These are phyloP conservation scores for Macquaria ambigua DNA, from an alignment of 2,113 vertebrate species.

Conservation along the genomic window DNA sequence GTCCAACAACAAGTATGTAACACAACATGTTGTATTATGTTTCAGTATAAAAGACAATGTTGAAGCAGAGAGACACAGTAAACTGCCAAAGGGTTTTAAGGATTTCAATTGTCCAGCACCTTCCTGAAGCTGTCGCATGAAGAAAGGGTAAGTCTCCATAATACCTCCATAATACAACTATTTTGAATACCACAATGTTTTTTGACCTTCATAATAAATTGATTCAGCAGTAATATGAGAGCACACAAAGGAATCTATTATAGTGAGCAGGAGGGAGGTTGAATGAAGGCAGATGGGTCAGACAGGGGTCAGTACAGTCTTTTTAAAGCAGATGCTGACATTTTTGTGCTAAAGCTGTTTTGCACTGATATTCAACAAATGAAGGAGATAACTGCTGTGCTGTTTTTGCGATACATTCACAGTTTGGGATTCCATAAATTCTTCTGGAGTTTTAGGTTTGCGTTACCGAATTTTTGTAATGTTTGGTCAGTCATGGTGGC, in stretches of 20 bases:
- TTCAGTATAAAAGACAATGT: neutral
- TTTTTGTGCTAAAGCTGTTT: neutral
- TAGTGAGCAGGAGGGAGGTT: conserved; percentile 16
- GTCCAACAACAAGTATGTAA: neutral
- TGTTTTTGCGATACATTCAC: neutral
- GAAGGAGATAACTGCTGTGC: neutral
- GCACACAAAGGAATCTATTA: conserved; percentile 22
- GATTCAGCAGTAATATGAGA: conserved; percentile 26
- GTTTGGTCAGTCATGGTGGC: neutral
- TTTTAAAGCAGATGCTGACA: conserved; percentile 4
- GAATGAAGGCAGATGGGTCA: conserved; percentile 28
- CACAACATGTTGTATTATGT: neutral
- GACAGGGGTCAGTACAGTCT: neutral
- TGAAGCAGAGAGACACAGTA: conserved; percentile 5
- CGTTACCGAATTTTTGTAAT: neutral
- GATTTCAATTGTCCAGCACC: neutral
- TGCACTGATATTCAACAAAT: neutral
- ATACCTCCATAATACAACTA: conserved; percentile 10
- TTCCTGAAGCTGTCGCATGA: neutral
- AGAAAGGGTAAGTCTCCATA: neutral
- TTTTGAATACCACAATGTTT: conserved; percentile 28
- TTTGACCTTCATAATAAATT: conserved; percentile 44
- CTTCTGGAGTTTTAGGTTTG: neutral
- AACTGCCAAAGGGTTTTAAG: conserved; percentile 17
- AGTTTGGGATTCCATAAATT: neutral